phyloP scores from a whole-genome alignment of 35 echinoderm and acorn worm genomes.

The Diadema setosum region DNA sequence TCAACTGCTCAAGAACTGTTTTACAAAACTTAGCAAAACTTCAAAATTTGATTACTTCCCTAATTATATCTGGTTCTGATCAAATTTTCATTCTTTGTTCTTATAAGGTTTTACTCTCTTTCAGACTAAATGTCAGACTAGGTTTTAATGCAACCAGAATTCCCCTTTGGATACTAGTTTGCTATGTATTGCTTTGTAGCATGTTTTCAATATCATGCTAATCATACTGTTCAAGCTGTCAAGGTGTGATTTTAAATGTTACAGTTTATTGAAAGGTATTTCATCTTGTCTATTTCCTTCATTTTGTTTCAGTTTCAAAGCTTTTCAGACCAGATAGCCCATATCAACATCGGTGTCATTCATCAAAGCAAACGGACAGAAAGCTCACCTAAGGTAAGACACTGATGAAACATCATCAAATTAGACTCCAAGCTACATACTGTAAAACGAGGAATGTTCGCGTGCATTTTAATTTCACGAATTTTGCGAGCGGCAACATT shows the following conservation, averaged over 20 bases:
- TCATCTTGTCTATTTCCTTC: not conserved
- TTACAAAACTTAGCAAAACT: too few relatives aligned
- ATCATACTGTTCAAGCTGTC: not conserved
- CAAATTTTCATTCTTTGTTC: too few relatives aligned
- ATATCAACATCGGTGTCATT: constrained; percentile 61
- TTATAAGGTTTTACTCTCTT: too few relatives aligned
- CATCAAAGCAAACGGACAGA: constrained; percentile 18
- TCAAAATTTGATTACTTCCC: too few relatives aligned
- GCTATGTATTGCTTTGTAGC: too few relatives aligned
- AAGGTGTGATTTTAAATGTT: not conserved
- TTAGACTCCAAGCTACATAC: too few relatives aligned
- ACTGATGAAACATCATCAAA: not conserved
- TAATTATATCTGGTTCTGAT: too few relatives aligned
- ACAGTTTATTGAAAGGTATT: not conserved
- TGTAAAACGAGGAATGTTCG: too few relatives aligned
- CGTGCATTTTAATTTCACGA: too few relatives aligned
- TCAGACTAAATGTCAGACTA: too few relatives aligned
- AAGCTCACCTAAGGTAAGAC: constrained; percentile 19
- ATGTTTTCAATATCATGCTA: not conserved
- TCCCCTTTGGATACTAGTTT: not conserved
- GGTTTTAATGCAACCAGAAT: not conserved
- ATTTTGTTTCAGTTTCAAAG: constrained; percentile 15
- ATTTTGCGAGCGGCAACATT: too few relatives aligned
- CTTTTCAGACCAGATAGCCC: constrained; percentile 51
- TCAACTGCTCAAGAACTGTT: too few relatives aligned